Percentiles rank a stretch among this genome's conserved stretches.
phyloP scores from a whole-genome alignment of 2,888 invertebrate genomes.

The Atrina japonica region DNA sequence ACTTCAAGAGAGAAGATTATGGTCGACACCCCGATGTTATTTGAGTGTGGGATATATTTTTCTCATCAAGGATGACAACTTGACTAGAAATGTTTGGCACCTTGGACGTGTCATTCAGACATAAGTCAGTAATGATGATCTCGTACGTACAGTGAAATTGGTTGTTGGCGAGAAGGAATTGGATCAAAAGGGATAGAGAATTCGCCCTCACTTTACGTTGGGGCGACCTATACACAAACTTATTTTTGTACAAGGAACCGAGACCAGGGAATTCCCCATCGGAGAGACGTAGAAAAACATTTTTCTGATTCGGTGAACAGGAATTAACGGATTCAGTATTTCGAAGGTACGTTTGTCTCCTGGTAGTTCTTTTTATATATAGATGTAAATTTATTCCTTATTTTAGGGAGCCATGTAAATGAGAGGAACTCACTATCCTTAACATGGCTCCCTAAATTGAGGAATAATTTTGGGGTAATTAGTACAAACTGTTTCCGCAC shows the following conservation, averaged over 20 bases:
- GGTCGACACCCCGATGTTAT: too few species aligned
- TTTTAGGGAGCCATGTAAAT: slow-evolving; percentile 34
- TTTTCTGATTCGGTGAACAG: background rate
- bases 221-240: slow-evolving; percentile 53
- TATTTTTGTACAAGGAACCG: slow-evolving; percentile 38
- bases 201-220: background rate
- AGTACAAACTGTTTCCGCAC: too few species aligned
- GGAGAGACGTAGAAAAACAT: slow-evolving; percentile 9
- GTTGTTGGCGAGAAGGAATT: slow-evolving; percentile 18
- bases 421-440: too few species aligned
- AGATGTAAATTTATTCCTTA: slow-evolving; percentile 2
- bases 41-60: slow-evolving; percentile 57
- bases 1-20: too few species aligned
- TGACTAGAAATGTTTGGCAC: slow-evolving; percentile 49
- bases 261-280: slow-evolving; percentile 31
- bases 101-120: slow-evolving; percentile 30
- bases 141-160: slow-evolving; percentile 46
- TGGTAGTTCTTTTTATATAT: too few species aligned
- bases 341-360: too few species aligned
- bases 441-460: too few species aligned
- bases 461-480: too few species aligned
- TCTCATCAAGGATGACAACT: slow-evolving; percentile 48
- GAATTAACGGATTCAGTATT: too few species aligned
- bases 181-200: slow-evolving; percentile 28
- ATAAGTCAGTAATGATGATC: slow-evolving; percentile 31